Evolutionary conservation across 1,140 invertebrate genomes (phyloP), one percentile per base, ranked within the genome.

Genomic region (Periplaneta americana): DNA sequence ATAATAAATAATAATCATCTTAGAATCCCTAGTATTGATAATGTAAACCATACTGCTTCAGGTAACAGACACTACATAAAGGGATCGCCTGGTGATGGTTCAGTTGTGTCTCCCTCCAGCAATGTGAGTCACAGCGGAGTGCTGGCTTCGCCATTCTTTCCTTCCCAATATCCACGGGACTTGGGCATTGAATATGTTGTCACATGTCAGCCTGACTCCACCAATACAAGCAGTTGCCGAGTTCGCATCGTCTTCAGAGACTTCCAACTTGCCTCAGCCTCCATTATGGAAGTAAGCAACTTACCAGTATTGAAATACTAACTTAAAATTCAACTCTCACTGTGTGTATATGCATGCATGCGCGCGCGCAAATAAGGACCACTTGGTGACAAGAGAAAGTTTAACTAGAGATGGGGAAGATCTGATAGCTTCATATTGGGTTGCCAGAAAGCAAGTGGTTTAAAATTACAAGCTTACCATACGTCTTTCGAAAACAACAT

Each of bases 231-330:
- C 31, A 87, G 88, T 9, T 93, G 93, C 83, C 87, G 90, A 31
- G 90, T 95, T 37, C 89, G 91, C 76, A 84, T 95, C 36, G 88
- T 93, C 77, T 95, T 95, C 84, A 92, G 92, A 6, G 94, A 95
- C 85, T 95, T 94, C 84, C 91, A 93, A 83, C 86, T 95, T 79
- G 92, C 93, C 1, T 86, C 91, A 2, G 91, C 91, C 48, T 94
- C 93, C 0, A 92, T 94, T 13, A 90, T 95, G 83, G 93, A 94
- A 90, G 93, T 93, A 77, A 82, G 83, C 33, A 32, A 32, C 4
- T n/a, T 34, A 36, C n/a, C n/a, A n/a, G n/a, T n/a, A n/a, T n/a
- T n/a, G n/a, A n/a, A n/a, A n/a, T n/a, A n/a, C n/a, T 17, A n/a
- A n/a, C n/a, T n/a, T n/a, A n/a, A n/a, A n/a, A n/a, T n/a, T n/a